Percentiles rank a stretch among this genome's conserved stretches.
These are phyloP conservation scores for Acrocyrtus sp. DNA, from an alignment of 2,888 invertebrate species.

Conservation along the genomic window DNA sequence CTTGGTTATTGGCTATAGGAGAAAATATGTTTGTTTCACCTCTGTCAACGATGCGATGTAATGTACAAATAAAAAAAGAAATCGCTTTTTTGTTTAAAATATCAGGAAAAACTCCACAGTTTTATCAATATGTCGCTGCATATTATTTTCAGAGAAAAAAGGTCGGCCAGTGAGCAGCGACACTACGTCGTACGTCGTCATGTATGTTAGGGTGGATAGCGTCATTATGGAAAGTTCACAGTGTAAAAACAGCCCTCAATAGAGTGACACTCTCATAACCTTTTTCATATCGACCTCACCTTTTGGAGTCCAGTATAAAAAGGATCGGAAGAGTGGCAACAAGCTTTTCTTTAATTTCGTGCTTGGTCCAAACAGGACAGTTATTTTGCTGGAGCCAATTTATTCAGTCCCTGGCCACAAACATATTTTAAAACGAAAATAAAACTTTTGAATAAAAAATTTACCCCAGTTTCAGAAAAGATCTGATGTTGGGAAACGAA, in stretches of 20 bases:
- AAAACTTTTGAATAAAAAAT: too few relatives aligned
- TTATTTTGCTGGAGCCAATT: neutral
- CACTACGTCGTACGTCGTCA: neutral
- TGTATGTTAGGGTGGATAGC: neutral
- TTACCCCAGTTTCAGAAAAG: too few relatives aligned
- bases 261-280: neutral
- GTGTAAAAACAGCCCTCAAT: neutral
- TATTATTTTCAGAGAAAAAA: neutral
- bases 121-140: neutral
- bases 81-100: too few relatives aligned
- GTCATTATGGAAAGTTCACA: neutral
- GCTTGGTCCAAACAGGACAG: neutral
- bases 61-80: too few relatives aligned
- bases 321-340: conserved; percentile 26
- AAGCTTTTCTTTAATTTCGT: conserved; percentile 28
- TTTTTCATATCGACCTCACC: too few relatives aligned
- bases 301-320: conserved; percentile 43
- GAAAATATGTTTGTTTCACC: too few relatives aligned
- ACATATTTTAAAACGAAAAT: too few relatives aligned
- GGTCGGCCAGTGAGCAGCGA: neutral
- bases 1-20: too few relatives aligned
- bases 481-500: too few relatives aligned
- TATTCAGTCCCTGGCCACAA: too few relatives aligned
- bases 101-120: too few relatives aligned
- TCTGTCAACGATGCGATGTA: too few relatives aligned